phyloP scores from a whole-genome alignment of 2,797 vertebrate species.

The Rachycentron canadum region DNA sequence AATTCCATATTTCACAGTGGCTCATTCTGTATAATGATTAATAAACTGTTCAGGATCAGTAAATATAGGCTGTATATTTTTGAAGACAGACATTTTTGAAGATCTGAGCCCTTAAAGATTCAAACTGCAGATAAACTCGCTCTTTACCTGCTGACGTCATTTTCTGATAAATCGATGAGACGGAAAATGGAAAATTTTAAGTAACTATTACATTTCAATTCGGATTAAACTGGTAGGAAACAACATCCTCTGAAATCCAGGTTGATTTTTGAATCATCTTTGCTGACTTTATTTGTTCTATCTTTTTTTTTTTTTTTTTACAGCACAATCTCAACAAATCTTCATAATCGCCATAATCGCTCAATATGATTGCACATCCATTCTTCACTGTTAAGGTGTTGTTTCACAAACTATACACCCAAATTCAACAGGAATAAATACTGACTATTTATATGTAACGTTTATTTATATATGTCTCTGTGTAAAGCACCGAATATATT shows the following conservation, averaged over 20 bases:
- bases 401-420: not conserved
- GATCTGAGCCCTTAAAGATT: no score
- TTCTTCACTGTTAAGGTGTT: not conserved
- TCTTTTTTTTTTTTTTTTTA: no score
- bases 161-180: conserved; percentile 15
- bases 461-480: not conserved
- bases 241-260: conserved; percentile 19
- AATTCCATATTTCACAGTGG: no score
- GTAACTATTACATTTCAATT: conserved; percentile 11
- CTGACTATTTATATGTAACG: not conserved
- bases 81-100: no score
- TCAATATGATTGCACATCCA: not conserved
- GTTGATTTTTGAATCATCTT: not conserved
- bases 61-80: not conserved
- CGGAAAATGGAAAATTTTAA: not conserved
- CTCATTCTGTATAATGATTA: not conserved
- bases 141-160: not conserved
- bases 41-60: not conserved
- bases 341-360: not conserved
- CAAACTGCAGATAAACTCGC: not conserved
- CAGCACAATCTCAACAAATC: not conserved
- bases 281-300: not conserved
- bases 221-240: no score
- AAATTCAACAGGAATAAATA: not conserved
- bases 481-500: not conserved